Evolutionary conservation across 2,113 vertebrate genomes (phyloP).

Genomic region (Archocentrus centrarchus): DNA sequence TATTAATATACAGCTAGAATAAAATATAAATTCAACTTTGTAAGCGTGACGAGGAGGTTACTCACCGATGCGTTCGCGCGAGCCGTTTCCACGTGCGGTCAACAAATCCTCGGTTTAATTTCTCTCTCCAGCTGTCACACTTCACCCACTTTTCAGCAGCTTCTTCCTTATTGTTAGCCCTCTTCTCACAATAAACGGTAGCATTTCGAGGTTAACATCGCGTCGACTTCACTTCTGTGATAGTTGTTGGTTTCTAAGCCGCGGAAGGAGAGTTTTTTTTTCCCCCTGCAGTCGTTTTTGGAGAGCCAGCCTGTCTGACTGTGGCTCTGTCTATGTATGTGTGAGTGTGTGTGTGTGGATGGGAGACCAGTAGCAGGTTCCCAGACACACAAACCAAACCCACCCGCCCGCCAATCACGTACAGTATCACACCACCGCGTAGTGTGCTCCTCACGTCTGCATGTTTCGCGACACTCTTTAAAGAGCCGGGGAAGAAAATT

Average conservation of each 20-base stretch:
- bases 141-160: constrained; percentile 37
- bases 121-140: constrained; percentile 50
- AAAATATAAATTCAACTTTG: constrained; percentile 20
- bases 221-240: constrained; percentile 11
- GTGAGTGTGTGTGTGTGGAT: constrained; percentile 9
- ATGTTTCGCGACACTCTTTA: background rate
- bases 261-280: constrained; percentile 11
- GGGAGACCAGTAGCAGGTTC: constrained; percentile 71
- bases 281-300: constrained; percentile 17
- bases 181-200: constrained; percentile 9
- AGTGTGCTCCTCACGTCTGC: background rate
- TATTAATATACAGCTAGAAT: too few relatives aligned
- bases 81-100: constrained; percentile 61
- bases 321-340: background rate
- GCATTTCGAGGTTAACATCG: constrained; percentile 53
- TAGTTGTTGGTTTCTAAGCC: constrained; percentile 9
- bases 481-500: background rate
- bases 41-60: background rate
- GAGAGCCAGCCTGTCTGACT: constrained; percentile 27
- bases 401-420: constrained; percentile 58
- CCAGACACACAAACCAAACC: constrained; percentile 41
- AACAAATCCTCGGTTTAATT: constrained; percentile 1
- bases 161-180: background rate
- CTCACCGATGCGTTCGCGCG: constrained; percentile 51
- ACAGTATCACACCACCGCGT: constrained; percentile 33